Percentiles rank a stretch among this genome's conserved stretches.
Evolutionary conservation across 2,797 vertebrate species (phyloP).

Genomic region (Notamacropus eugenii): DNA sequence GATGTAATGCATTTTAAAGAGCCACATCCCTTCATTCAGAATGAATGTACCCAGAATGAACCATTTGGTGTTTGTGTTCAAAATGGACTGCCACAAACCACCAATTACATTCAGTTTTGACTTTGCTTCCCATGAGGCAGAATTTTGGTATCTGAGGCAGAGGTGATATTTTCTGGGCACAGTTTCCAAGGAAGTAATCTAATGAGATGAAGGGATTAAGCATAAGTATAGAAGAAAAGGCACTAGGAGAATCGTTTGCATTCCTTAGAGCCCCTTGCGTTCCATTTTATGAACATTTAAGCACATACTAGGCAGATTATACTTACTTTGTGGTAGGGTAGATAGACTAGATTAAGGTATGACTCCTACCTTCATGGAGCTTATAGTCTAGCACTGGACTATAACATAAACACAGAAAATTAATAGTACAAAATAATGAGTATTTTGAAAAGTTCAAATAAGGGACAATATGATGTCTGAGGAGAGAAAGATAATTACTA

Average conservation of each 20-base stretch:
- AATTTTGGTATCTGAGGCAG: not conserved
- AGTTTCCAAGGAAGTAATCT: fast-evolving
- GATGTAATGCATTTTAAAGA: not conserved
- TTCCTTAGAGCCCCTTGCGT: not conserved
- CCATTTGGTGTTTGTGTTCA: not conserved
- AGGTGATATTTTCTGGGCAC: not conserved
- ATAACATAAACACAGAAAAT: not conserved
- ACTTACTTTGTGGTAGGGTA: not conserved
- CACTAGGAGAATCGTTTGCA: not conserved
- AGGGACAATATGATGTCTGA: not conserved
- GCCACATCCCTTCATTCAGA: not conserved
- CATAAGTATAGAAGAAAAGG: not conserved
- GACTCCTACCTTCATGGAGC: not conserved
- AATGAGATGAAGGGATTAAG: not conserved
- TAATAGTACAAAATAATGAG: not conserved
- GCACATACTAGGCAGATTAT: not conserved
- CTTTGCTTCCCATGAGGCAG: not conserved
- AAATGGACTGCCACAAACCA: not conserved
- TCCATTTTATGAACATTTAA: not conserved
- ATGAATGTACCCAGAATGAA: not conserved
- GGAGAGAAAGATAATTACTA: not conserved
- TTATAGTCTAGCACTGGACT: not conserved
- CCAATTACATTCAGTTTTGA: not conserved
- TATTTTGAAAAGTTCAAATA: not conserved
- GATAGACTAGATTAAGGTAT: not conserved